A percentile compares a stretch with the other conserved stretches of the same genome.
Conservation (phyloP, 2,113 vertebrate genomes). For the Natator depressus region DNA sequence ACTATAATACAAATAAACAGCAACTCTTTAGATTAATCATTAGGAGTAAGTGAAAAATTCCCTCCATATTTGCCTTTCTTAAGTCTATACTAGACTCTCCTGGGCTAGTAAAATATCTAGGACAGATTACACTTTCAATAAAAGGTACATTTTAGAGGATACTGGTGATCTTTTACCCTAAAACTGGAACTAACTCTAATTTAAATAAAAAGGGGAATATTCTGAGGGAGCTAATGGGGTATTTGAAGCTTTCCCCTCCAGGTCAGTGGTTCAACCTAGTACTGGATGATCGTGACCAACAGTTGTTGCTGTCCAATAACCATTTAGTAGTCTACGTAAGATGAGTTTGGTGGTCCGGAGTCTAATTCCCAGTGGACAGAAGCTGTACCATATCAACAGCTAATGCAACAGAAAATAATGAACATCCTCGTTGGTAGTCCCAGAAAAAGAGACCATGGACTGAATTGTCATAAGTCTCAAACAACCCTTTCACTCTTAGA, state of each 20-base stretch:
- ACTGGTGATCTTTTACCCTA: not conserved
- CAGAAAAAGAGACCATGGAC: not conserved
- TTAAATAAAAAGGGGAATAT: not conserved
- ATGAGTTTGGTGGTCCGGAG: not conserved
- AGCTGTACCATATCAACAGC: not conserved
- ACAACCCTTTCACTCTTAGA: not conserved
- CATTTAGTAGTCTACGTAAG: constrained; percentile 11
- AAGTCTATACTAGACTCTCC: not conserved
- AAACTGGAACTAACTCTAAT: not conserved
- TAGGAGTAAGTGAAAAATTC: not conserved
- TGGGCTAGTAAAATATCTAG: not conserved
- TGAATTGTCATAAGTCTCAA: not conserved
- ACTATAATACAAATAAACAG: not conserved
- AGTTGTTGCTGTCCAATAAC: not conserved
- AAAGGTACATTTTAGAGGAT: not conserved
- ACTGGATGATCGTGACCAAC: not conserved
- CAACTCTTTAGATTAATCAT: not conserved
- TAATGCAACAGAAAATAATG: constrained; percentile 29
- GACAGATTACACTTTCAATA: not conserved
- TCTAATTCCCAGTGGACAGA: not conserved
- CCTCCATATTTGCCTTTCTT: not conserved
- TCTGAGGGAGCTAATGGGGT: not conserved
- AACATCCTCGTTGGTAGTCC: not conserved
- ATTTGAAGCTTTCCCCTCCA: not conserved
- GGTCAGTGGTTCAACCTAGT: not conserved